phyloP scores from a whole-genome alignment of 2,113 vertebrate species.

The Eurypyga helias region DNA sequence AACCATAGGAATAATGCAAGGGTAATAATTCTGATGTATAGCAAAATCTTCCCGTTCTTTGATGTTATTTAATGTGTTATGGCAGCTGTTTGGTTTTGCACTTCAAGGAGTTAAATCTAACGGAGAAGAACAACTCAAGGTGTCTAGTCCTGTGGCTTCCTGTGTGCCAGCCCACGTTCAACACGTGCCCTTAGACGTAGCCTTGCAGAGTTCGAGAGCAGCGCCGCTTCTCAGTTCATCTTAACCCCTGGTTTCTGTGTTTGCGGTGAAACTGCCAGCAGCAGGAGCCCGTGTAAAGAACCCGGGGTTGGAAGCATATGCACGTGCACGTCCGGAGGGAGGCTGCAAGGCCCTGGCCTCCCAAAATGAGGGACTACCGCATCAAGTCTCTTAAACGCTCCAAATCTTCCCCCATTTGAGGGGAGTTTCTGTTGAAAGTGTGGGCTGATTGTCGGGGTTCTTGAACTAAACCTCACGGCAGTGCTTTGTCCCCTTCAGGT shows the following conservation, averaged over 20 bases:
- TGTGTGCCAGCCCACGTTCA: not conserved
- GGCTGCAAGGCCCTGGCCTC: not conserved
- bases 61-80: not conserved
- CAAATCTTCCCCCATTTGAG: accelerated
- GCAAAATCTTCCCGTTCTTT: not conserved
- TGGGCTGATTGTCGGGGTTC: not conserved
- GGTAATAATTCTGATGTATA: not conserved
- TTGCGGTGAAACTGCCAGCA: not conserved
- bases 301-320: accelerated
- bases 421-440: not conserved
- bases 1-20: not conserved
- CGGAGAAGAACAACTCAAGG: not conserved
- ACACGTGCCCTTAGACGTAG: accelerated
- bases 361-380: accelerated
- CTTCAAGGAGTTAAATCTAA: not conserved
- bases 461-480: not conserved
- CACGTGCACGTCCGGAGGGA: accelerated
- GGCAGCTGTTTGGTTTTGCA: not conserved
- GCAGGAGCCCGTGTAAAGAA: accelerated
- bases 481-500: not conserved
- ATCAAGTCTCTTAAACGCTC: not conserved
- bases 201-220: not conserved
- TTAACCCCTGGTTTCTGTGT: accelerated
- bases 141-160: not conserved
- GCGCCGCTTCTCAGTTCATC: accelerated